Conservation (phyloP, 2,797 vertebrate species). For the Pangasius sanitwongsei region DNA sequence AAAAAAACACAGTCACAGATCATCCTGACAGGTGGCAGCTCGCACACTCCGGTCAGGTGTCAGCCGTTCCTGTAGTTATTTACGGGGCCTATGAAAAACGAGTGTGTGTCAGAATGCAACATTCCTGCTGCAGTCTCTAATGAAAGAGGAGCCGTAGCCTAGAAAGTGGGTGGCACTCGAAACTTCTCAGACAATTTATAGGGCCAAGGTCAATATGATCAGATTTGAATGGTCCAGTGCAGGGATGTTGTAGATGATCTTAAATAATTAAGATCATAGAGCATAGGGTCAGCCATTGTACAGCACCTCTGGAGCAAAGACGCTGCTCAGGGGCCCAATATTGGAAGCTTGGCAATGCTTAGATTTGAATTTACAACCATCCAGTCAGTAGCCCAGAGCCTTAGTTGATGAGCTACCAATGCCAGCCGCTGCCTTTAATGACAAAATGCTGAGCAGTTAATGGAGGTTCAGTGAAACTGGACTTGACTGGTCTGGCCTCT, state of each 20-base stretch:
- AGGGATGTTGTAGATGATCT: background rate
- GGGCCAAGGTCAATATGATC: background rate
- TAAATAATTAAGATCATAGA: background rate
- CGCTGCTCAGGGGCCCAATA: background rate
- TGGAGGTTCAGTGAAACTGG: background rate
- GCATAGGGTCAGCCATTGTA: background rate
- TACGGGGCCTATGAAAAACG: conserved; percentile 48
- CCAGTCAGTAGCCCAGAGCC: background rate
- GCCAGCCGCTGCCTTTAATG: background rate
- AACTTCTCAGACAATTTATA: background rate
- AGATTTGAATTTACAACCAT: background rate
- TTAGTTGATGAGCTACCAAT: background rate
- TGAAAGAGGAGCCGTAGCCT: conserved; percentile 42
- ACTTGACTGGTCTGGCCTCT: background rate
- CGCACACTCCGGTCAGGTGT: conserved; percentile 50
- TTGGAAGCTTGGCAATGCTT: background rate
- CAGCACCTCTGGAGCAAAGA: background rate
- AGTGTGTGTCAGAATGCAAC: conserved; percentile 40
- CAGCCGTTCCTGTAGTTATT: conserved; percentile 51
- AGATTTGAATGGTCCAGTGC: background rate
- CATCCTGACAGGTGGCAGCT: conserved; percentile 46
- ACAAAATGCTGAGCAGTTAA: background rate
- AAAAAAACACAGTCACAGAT: conserved; percentile 30
- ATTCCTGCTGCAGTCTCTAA: conserved; percentile 57
- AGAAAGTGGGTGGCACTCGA: background rate